A percentile compares a stretch with the other conserved stretches of the same genome.
phyloP scores from a whole-genome alignment of 1,140 invertebrate species.

The Pentalonia nigronervosa region DNA sequence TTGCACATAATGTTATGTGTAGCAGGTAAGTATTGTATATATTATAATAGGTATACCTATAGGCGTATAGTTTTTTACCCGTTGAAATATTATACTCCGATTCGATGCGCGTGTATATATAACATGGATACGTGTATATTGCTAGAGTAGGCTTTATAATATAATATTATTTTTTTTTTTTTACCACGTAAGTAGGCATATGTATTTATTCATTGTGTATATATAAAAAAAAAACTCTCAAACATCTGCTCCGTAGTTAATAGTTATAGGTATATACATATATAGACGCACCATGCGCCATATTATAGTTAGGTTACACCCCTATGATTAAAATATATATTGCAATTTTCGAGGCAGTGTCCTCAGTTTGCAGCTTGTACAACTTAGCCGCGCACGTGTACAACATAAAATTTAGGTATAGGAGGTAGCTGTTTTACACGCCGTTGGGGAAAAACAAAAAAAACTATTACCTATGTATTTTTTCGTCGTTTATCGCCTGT shows the following conservation, averaged over 20 bases:
- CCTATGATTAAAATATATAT: conserved; percentile 22
- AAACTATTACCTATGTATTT: not conserved
- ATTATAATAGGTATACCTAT: not conserved
- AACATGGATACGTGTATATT: not conserved
- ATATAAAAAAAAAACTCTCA: not conserved
- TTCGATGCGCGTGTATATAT: not conserved
- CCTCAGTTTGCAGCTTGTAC: not conserved
- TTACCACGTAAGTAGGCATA: not conserved
- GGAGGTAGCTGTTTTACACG: not conserved
- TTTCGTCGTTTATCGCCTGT: not conserved
- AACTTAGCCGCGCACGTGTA: too few species aligned
- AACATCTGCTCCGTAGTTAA: conserved; percentile 24
- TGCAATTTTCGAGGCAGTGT: not conserved
- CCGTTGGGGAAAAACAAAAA: not conserved
- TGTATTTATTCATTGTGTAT: not conserved
- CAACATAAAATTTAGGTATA: not conserved
- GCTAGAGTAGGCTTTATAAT: not conserved
- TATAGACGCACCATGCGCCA: not conserved
- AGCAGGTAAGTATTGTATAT: not conserved
- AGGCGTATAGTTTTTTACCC: not conserved
- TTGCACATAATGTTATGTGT: not conserved
- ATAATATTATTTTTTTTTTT: not conserved
- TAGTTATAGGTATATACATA: not conserved
- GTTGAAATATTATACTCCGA: not conserved
- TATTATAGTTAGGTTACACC: not conserved